Percentiles rank a stretch among this genome's conserved stretches.
These are phyloP conservation scores for Gymnocephalus cernua DNA, from an alignment of 2,113 vertebrate species.

Conservation along the genomic window DNA sequence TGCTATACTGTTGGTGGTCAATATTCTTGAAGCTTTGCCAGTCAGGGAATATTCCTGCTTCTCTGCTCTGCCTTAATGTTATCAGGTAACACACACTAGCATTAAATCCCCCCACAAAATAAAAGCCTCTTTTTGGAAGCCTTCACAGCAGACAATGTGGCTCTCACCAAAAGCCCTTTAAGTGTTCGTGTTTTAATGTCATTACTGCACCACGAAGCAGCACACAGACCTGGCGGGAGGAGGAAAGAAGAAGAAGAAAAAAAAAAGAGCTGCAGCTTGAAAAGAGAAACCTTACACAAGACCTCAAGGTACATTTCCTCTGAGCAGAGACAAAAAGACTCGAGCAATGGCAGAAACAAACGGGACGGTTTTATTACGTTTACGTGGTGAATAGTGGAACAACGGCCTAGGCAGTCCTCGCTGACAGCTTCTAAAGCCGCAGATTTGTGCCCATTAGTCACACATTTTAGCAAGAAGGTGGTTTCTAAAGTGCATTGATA, in stretches of 20 bases:
- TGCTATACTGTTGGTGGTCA: constrained; percentile 86
- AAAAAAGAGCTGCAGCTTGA: constrained; percentile 54
- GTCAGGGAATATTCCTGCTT: constrained; percentile 77
- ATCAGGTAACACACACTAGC: constrained; percentile 88
- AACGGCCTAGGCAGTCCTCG: constrained; percentile 79
- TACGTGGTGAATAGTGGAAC: constrained; percentile 79
- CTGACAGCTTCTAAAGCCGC: constrained; percentile 84
- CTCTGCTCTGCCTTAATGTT: constrained; percentile 83
- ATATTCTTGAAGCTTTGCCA: constrained; percentile 84
- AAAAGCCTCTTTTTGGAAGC: constrained; percentile 86
- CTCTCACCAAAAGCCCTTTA: constrained; percentile 85
- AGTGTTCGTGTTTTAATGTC: constrained; percentile 86
- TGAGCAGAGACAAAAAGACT: constrained; percentile 76
- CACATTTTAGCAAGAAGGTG: constrained; percentile 88
- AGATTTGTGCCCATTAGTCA: constrained; percentile 90
- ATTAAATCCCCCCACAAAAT: constrained; percentile 86
- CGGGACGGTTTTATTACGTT: constrained; percentile 81
- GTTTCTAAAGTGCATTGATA: constrained; percentile 86
- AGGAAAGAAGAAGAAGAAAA: constrained; percentile 20
- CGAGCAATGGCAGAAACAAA: constrained; percentile 78
- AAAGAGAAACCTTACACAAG: constrained; percentile 82
- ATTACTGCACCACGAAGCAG: constrained; percentile 82
- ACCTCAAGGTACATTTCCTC: constrained; percentile 85
- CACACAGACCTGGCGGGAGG: constrained; percentile 70
- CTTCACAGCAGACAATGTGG: constrained; percentile 83